Base-by-base conservation (phyloP, 2,888 invertebrate genomes). In the Cheilosia pagana region DNA sequence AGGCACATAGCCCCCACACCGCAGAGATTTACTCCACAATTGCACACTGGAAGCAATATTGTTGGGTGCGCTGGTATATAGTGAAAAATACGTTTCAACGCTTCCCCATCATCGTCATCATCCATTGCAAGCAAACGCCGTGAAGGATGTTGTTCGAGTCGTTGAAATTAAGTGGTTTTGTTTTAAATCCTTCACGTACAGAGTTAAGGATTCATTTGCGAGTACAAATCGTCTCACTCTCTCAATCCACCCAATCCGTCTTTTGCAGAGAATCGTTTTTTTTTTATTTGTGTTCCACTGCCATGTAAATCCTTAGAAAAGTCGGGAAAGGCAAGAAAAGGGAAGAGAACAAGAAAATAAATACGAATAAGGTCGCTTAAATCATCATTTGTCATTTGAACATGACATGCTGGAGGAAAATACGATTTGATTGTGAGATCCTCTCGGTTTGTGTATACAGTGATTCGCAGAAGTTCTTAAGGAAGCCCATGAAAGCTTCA, bases 101-200 rank as follows among this genome's bases (percentile, higher is more conserved):
- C 72, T 21, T 72, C 57, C 41, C 19, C 55, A 41, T 48, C 45
- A 45, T 74, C 55, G 48, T 39, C 59, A 53, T 53, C 41, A 50
- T 72, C 55, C 57, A 39, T 70, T 25, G 23, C 35, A n/a, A 72
- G 41, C 25, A 16, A 55, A 60, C 41, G n/a, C 25, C 41, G 53
- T 28, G 45, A 63, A 72, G 65, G 59, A 76, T 81, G 45, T 65
- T 75, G 75, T 50, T 74, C 14, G 60, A 50, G 55, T 74, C 63
- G 70, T 67, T 72, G 88, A 89, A 89, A 89, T 89, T 91, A 91
- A 91, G 91, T 91, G 91, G 91, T 90, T 91, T 91, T 91, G 90
- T 91, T 91, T 91, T 88, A 90, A 91, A 89, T 90, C 90, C 90
- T 90, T 89, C 91, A 91, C 91, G 91, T 90, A 89, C 88, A 70